phyloP scores from a whole-genome alignment of 2,797 vertebrate genomes.

The Lithobates pipiens region DNA sequence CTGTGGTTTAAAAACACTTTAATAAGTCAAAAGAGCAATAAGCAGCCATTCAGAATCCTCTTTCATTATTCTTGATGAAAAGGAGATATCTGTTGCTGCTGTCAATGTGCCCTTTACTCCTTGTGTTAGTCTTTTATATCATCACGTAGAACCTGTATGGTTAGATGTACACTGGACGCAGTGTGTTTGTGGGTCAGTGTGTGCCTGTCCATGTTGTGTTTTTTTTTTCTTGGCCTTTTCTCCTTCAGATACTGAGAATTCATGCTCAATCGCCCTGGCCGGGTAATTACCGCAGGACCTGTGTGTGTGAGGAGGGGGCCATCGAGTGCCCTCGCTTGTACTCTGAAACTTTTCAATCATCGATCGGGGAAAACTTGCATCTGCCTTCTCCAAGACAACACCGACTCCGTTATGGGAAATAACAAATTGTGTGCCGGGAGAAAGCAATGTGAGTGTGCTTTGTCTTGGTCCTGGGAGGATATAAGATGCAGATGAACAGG shows the following conservation, averaged over 20 bases:
- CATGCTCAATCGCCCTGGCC: constrained; percentile 57
- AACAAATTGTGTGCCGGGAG: constrained; percentile 8
- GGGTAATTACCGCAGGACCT: constrained; percentile 53
- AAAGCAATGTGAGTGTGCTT: background rate
- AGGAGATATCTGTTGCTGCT: background rate
- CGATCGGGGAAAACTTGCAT: constrained; percentile 44
- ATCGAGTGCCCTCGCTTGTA: constrained; percentile 1
- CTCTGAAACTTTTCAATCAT: constrained; percentile 50
- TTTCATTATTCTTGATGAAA: background rate
- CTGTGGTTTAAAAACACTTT: background rate
- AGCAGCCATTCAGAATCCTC: background rate
- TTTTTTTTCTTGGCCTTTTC: constrained; percentile 42
- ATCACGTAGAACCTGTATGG: background rate
- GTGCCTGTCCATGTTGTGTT: constrained; percentile 30
- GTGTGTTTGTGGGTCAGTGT: constrained; percentile 27
- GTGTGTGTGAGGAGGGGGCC: constrained; percentile 8
- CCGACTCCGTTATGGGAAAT: constrained; percentile 24
- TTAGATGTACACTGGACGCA: background rate
- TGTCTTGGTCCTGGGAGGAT: no score
- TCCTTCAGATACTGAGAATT: constrained; percentile 54
- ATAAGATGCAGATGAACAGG: no score
- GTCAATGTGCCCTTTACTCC: background rate
- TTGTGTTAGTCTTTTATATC: background rate
- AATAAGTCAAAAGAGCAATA: background rate
- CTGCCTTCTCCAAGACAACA: constrained; percentile 48